Evolutionary conservation across 2,113 vertebrate genomes (phyloP).

Genomic region (Clarias gariepinus): DNA sequence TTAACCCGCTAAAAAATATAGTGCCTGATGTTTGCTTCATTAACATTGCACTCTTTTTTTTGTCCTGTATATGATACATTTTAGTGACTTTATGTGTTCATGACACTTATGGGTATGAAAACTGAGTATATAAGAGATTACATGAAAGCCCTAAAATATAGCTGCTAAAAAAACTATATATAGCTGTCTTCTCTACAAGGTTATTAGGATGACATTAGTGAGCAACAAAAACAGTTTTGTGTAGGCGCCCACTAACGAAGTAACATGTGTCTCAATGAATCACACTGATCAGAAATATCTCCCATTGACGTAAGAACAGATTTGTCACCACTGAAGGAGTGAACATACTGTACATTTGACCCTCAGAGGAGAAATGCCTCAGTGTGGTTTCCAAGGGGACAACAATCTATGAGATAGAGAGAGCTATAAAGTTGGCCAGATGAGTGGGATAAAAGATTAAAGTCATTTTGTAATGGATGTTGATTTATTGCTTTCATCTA

Average conservation of each 20-base stretch:
- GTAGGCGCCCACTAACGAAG: slow-evolving; percentile 6
- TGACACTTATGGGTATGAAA: not conserved
- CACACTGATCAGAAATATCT: slow-evolving; percentile 27
- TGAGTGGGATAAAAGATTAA: not conserved
- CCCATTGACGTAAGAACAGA: slow-evolving; percentile 11
- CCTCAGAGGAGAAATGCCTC: slow-evolving; percentile 18
- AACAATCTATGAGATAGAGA: slow-evolving; percentile 27
- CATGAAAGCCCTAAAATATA: not conserved
- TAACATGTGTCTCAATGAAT: slow-evolving; percentile 36
- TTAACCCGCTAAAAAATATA: not conserved
- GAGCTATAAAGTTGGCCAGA: not conserved
- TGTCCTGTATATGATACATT: not conserved
- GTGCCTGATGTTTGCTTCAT: not conserved
- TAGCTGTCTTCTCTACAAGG: not conserved
- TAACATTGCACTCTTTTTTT: not conserved
- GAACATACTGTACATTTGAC: not conserved
- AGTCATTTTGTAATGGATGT: not conserved
- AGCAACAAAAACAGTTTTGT: not conserved
- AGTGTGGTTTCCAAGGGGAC: slow-evolving; percentile 29
- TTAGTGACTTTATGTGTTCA: not conserved
- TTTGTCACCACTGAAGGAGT: slow-evolving; percentile 26
- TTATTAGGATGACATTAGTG: not conserved
- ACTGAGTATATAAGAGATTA: not conserved
- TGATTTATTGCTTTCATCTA: not conserved
- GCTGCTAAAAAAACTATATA: not conserved